Conservation (phyloP, 2,113 vertebrate genomes). For the Protobothrops flavoviridis region DNA sequence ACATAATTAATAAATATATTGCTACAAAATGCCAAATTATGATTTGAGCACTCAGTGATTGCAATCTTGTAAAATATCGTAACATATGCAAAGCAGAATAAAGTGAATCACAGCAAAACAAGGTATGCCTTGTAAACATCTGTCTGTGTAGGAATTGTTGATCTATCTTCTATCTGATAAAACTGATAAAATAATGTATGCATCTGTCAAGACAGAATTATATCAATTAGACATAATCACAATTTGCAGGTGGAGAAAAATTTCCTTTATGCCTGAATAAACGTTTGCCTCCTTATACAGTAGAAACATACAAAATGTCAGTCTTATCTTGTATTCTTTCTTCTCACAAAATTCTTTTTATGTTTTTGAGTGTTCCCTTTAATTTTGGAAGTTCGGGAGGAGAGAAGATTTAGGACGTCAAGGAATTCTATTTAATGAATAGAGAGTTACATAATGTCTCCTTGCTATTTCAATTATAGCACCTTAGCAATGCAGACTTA, state of each 20-base stretch:
- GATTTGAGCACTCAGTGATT: neutral
- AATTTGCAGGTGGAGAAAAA: neutral
- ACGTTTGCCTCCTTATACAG: neutral
- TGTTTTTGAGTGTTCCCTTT: neutral
- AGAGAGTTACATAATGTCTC: neutral
- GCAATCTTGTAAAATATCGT: neutral
- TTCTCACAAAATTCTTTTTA: neutral
- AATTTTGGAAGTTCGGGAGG: neutral
- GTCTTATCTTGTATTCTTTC: neutral
- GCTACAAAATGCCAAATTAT: neutral
- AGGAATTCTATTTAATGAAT: neutral
- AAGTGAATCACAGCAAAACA: neutral
- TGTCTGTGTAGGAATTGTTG: neutral
- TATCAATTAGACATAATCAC: neutral
- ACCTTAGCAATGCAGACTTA: neutral
- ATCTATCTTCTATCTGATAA: neutral
- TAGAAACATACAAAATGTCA: neutral
- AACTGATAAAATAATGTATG: neutral
- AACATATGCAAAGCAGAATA: neutral
- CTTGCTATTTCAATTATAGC: neutral
- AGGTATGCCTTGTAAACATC: neutral
- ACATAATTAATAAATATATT: neutral
- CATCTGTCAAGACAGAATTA: neutral
- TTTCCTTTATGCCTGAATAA: neutral
- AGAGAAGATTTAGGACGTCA: neutral